A percentile compares a stretch with the other conserved stretches of the same genome.
phyloP scores from a whole-genome alignment of 2,113 vertebrate species.

The Ceyx cyanopectus region DNA sequence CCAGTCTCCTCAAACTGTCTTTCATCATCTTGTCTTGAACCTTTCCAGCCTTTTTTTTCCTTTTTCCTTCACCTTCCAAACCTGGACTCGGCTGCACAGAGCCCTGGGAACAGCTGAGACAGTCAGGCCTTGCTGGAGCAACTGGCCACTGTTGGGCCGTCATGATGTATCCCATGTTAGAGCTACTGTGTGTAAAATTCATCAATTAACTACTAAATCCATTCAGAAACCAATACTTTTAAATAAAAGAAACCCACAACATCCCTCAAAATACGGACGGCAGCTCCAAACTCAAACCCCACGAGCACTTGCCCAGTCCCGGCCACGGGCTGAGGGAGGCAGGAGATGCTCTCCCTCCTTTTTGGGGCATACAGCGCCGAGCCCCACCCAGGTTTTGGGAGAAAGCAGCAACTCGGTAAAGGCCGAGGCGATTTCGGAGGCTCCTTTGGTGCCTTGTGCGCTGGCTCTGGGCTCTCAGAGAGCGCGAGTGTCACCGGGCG shows the following conservation, averaged over 20 bases:
- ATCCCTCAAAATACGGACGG: accelerated
- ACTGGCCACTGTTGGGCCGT: accelerated
- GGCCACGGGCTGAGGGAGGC: background rate
- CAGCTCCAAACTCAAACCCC: accelerated
- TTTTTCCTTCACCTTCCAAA: background rate
- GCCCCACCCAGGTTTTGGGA: background rate
- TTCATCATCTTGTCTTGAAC: background rate
- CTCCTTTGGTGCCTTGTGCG: background rate
- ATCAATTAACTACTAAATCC: background rate
- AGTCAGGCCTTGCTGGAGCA: background rate
- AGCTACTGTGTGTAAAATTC: background rate
- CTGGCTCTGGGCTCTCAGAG: background rate
- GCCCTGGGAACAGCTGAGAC: accelerated
- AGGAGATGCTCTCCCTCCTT: background rate
- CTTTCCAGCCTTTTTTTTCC: background rate
- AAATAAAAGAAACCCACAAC: too few species aligned
- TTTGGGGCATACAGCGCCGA: accelerated
- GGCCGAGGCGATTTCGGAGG: too few species aligned
- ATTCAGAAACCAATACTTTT: background rate
- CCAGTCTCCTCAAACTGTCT: background rate
- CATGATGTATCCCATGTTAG: accelerated
- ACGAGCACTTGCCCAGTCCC: accelerated
- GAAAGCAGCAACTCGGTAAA: background rate
- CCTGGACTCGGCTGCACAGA: background rate
- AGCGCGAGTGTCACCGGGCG: background rate